These are phyloP conservation scores for Cyprinodon brontotheroides DNA, from an alignment of 2,113 vertebrate species.

Conservation along the genomic window DNA sequence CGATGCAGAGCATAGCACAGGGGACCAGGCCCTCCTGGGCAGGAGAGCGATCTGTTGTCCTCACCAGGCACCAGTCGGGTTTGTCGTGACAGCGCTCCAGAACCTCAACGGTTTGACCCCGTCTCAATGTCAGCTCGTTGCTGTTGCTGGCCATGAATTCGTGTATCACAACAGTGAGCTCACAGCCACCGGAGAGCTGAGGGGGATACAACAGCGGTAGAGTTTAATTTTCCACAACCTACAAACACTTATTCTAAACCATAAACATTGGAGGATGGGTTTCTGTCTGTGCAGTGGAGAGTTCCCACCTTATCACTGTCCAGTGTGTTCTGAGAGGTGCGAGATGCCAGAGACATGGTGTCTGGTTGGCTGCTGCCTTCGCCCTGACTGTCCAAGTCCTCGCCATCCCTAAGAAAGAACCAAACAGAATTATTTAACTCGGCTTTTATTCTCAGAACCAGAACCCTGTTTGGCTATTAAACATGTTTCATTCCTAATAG, in stretches of 20 bases:
- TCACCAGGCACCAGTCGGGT: constrained; percentile 96
- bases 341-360: constrained; percentile 96
- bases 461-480: not conserved
- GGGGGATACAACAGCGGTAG: not conserved
- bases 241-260: not conserved
- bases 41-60: constrained; percentile 94
- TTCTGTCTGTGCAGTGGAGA: not conserved
- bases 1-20: constrained; percentile 95
- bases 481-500: not conserved
- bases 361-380: constrained; percentile 98
- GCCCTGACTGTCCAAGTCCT: constrained; percentile 98
- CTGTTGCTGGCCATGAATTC: constrained; percentile 96
- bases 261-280: not conserved
- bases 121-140: constrained; percentile 93
- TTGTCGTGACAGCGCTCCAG: constrained; percentile 95
- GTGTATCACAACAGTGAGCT: constrained; percentile 96
- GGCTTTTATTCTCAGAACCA: not conserved
- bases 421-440: not conserved
- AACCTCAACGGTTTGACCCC: constrained; percentile 96
- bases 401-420: constrained; percentile 85
- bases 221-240: not conserved
- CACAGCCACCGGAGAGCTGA: constrained; percentile 96
- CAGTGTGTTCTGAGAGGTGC: constrained; percentile 97
- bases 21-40: constrained; percentile 94
- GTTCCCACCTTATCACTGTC: constrained; percentile 95